phyloP scores from a whole-genome alignment of 2,797 vertebrate species.

The Sebastes diploproa region DNA sequence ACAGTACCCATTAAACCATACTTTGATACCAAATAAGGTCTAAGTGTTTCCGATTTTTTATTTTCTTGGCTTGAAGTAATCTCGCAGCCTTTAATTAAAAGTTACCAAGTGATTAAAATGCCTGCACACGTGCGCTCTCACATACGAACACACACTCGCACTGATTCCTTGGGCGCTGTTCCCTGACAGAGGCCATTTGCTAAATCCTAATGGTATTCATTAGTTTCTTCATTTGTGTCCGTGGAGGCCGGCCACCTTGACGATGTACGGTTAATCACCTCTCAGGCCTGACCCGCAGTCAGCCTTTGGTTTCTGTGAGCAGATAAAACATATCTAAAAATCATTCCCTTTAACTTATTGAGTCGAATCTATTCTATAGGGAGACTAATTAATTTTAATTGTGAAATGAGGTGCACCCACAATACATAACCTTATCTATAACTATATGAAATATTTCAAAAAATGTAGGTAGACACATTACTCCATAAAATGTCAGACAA shows the following conservation, averaged over 20 bases:
- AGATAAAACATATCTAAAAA: constrained; percentile 25
- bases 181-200: constrained; percentile 74
- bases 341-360: background rate
- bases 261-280: constrained; percentile 68
- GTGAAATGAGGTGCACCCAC: background rate
- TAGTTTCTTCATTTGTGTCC: constrained; percentile 75
- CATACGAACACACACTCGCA: constrained; percentile 25
- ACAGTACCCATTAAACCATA: constrained; percentile 33
- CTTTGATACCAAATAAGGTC: constrained; percentile 56
- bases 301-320: constrained; percentile 31
- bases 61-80: constrained; percentile 54
- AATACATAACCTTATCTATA: background rate
- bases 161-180: constrained; percentile 36
- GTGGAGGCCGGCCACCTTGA: constrained; percentile 44
- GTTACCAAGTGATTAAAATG: constrained; percentile 53
- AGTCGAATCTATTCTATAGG: background rate
- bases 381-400: background rate
- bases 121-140: constrained; percentile 34
- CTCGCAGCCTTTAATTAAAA: constrained; percentile 70
- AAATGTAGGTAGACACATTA: background rate
- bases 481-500: background rate
- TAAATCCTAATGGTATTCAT: constrained; percentile 82
- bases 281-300: constrained; percentile 38
- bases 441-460: background rate
- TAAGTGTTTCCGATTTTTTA: constrained; percentile 60